Evolutionary conservation across 1,140 invertebrate species (phyloP), one percentile per base, ranked within the genome.

Genomic region (Drosophila saltans): DNA sequence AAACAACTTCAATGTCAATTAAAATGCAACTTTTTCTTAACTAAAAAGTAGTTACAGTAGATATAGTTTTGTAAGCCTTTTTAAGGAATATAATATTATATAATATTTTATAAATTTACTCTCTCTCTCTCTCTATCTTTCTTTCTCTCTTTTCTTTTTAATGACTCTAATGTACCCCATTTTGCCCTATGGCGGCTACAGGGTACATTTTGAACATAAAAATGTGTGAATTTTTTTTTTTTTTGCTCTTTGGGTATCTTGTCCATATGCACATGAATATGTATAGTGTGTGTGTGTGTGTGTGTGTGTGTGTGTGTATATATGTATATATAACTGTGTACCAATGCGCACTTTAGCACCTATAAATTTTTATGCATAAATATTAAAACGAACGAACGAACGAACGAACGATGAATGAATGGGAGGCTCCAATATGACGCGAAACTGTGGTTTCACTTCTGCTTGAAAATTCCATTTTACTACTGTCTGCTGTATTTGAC

Each of bases 351-450:
- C 82, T 79, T 86, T 81, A 80, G 82, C 82, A 86, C 79, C 82
- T 82, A 86, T 86, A 86, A 81, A 86, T 86, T 86, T 86, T 80
- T 82, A 86, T 88, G 83, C 75, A 88, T 77, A 88, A 85, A 82
- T 86, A 82, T 86, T 86, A 82, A 86, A 88, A 74, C 58, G 66
- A 59, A 73, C 30, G 28, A 45, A 24, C 30, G 28, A 45, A 24
- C 39, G 26, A 45, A 24, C 16, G 16, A 16, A 16, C 39, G 26
- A 39, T 36, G 30, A 2, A 36, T 36, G 33, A 36, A 36, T 59
- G 30, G 74, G 74, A 58, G 26, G 36, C 26, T 40, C 9, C 45
- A 56, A 59, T 16, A 24, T 43, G 33, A 40, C 56, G 28, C 40
- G 11, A 36, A 9, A 52, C 40, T 81, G 68, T 64, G 81, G 79